These are phyloP conservation scores for Helicoverpa assulta DNA, from an alignment of 2,888 invertebrate species.

Conservation along the genomic window DNA sequence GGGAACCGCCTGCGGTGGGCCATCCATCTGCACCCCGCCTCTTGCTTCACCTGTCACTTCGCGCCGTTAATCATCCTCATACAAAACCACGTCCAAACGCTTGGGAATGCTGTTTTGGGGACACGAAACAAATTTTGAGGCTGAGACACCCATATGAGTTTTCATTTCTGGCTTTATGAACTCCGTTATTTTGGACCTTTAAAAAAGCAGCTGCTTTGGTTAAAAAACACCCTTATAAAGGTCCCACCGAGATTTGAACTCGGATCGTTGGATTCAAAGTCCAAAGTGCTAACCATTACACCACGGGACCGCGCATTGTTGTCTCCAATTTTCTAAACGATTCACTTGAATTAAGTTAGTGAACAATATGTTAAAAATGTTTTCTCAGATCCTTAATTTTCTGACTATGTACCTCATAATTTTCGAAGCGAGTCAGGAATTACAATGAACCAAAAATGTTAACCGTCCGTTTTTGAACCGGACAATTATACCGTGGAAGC, in stretches of 20 bases:
- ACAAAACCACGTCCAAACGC: conserved; percentile 70
- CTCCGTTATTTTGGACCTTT: not conserved
- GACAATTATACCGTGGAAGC: conserved; percentile 76
- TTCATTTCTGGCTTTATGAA: conserved; percentile 19
- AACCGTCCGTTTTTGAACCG: conserved; percentile 68
- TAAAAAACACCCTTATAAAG: conserved; percentile 56
- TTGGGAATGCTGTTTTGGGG: conserved; percentile 66
- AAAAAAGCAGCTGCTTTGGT: conserved; percentile 10
- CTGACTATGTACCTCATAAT: conserved; percentile 39
- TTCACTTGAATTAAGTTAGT: not conserved
- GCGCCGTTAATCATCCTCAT: conserved; percentile 75
- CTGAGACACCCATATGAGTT: conserved; percentile 22
- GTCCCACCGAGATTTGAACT: conserved; percentile 86
- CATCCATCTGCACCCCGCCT: conserved; percentile 71
- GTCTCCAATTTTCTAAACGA: not conserved
- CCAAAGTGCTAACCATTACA: conserved; percentile 85
- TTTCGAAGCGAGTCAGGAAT: conserved; percentile 61
- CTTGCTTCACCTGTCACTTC: conserved; percentile 72
- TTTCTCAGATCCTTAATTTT: conserved; percentile 10
- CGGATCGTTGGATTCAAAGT: conserved; percentile 87
- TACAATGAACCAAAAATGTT: conserved; percentile 76
- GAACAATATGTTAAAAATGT: conserved; percentile 7
- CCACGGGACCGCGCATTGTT: conserved; percentile 48
- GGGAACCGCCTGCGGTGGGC: conserved; percentile 85
- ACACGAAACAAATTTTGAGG: conserved; percentile 37